Conservation (phyloP, 1,140 invertebrate genomes). For the Diploscapter pachys region DNA sequence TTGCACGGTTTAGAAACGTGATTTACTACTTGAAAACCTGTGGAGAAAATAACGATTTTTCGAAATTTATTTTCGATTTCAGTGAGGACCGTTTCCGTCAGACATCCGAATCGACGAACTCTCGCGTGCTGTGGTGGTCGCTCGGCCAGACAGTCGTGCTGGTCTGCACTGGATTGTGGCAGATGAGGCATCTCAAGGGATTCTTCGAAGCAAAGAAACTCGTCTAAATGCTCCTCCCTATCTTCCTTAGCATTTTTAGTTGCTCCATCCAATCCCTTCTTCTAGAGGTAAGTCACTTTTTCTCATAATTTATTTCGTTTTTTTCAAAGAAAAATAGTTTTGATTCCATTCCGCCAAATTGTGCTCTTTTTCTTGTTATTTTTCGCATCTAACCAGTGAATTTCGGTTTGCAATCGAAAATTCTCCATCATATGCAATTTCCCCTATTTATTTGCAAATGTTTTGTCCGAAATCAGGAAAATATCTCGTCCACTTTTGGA, state of each 20-base stretch:
- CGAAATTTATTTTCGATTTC: slow-evolving; percentile 64
- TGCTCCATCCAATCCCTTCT: not conserved
- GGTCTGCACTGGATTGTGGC: slow-evolving; percentile 90
- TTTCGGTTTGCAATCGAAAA: no score
- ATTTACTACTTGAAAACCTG: no score
- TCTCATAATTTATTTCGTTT: not conserved
- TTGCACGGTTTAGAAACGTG: no score
- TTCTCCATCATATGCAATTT: no score
- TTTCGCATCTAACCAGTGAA: no score
- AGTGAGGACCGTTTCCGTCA: slow-evolving; percentile 94
- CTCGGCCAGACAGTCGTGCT: slow-evolving; percentile 84
- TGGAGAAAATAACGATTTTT: no score
- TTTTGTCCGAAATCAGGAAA: no score
- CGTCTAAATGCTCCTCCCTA: slow-evolving; percentile 69
- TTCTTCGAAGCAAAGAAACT: slow-evolving; percentile 99
- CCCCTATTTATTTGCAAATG: no score
- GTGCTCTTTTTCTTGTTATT: not conserved
- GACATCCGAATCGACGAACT: slow-evolving; percentile 96
- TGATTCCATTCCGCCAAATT: not conserved
- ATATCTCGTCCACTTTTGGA: no score
- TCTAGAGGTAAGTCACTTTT: not conserved
- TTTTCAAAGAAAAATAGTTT: not conserved
- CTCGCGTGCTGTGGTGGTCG: slow-evolving; percentile 95
- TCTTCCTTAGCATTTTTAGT: slow-evolving; percentile 1
- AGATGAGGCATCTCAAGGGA: slow-evolving; percentile 96